Percentiles rank a stretch among this genome's conserved stretches.
phyloP scores from a whole-genome alignment of 2,113 vertebrate genomes.

The Rynchops niger region DNA sequence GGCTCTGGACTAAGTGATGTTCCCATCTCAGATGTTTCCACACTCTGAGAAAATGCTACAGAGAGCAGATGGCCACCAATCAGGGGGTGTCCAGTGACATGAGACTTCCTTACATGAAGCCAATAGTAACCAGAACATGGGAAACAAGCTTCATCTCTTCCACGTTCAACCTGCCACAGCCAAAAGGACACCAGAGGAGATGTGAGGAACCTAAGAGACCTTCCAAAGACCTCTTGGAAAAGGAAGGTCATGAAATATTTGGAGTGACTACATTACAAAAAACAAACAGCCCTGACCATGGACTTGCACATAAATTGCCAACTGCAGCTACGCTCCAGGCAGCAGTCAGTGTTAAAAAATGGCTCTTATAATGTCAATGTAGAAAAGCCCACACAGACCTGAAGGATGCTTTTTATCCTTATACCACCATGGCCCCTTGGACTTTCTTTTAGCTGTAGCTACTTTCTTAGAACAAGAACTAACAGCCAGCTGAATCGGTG shows the following conservation, averaged over 20 bases:
- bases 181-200: background rate
- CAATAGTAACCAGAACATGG: background rate
- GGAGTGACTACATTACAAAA: background rate
- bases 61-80: background rate
- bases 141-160: background rate
- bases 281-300: background rate
- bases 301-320: background rate
- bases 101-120: accelerated
- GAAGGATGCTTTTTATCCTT: background rate
- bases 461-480: background rate
- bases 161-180: background rate
- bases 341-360: background rate
- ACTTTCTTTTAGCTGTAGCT: background rate
- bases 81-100: background rate
- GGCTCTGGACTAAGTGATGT: background rate
- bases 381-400: accelerated
- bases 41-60: background rate
- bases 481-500: background rate
- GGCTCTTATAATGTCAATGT: background rate
- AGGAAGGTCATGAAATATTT: background rate
- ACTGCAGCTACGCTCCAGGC: background rate
- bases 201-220: background rate
- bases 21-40: too few relatives aligned
- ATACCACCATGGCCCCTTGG: accelerated
- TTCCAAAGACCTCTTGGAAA: background rate